phyloP scores from a whole-genome alignment of 2,113 vertebrate species.

The Syngnathus scovelli region DNA sequence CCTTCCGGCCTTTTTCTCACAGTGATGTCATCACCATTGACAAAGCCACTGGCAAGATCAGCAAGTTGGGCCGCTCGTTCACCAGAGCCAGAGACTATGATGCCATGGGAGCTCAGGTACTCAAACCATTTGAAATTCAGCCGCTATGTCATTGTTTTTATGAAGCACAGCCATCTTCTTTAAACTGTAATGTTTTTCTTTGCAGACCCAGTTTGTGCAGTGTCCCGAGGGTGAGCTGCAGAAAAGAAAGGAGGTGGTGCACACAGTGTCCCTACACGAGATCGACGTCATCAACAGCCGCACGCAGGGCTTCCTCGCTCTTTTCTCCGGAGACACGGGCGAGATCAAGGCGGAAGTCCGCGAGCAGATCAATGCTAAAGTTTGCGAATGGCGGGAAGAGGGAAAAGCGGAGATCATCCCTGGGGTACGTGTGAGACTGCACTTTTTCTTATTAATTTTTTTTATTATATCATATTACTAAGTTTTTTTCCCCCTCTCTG shows the following conservation, averaged over 20 bases:
- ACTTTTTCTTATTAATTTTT: no score
- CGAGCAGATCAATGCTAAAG: constrained; percentile 92
- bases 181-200: background rate
- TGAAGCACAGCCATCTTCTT: no score
- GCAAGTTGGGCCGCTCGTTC: constrained; percentile 87
- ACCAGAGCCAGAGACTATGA: constrained; percentile 89
- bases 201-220: constrained; percentile 89
- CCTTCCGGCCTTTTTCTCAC: background rate
- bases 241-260: constrained; percentile 91
- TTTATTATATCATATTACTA: background rate
- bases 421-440: constrained; percentile 67
- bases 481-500: background rate
- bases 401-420: constrained; percentile 92
- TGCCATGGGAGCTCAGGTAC: constrained; percentile 89
- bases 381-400: constrained; percentile 91
- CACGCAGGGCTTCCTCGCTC: constrained; percentile 89
- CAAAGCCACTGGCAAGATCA: constrained; percentile 91
- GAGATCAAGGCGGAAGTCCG: constrained; percentile 92
- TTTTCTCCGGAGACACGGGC: constrained; percentile 91
- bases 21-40: constrained; percentile 93
- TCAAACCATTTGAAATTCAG: background rate
- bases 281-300: constrained; percentile 94
- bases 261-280: constrained; percentile 89
- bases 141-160: background rate
- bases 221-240: constrained; percentile 92